Conservation (phyloP, 2,113 vertebrate species). For the Atlantisia rogersi region DNA sequence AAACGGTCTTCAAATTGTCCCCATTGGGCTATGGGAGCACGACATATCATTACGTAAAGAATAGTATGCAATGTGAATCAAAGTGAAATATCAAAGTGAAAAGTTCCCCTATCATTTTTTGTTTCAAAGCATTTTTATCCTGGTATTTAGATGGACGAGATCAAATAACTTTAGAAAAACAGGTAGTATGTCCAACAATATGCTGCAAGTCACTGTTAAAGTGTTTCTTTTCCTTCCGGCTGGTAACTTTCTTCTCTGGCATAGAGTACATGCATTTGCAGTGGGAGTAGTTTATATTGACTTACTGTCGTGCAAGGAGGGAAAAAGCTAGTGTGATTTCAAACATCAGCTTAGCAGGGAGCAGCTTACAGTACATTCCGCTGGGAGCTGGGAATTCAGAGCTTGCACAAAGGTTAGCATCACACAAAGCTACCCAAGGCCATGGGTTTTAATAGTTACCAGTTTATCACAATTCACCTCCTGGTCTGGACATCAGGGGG, state of each 20-base stretch:
- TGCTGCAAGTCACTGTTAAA: not conserved
- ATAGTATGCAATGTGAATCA: not conserved
- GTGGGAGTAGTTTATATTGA: not conserved
- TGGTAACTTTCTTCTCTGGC: not conserved
- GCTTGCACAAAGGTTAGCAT: not conserved
- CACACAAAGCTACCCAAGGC: not conserved
- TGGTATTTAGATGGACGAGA: not conserved
- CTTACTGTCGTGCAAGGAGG: not conserved
- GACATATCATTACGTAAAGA: not conserved
- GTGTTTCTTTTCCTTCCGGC: not conserved
- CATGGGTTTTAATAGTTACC: not conserved
- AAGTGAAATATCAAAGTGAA: not conserved
- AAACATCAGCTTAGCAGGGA: not conserved
- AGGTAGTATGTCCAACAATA: not conserved
- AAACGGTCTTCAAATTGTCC: not conserved
- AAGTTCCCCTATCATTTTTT: not conserved
- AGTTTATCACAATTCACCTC: not conserved
- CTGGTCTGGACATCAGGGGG: not conserved
- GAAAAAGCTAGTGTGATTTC: not conserved
- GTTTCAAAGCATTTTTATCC: not conserved
- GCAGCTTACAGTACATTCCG: not conserved
- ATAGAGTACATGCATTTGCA: not conserved
- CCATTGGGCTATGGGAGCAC: not conserved
- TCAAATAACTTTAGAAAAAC: not conserved
- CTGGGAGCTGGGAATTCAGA: not conserved